Conservation (phyloP, 2,888 invertebrate species). For the Pemphredon lugubris region DNA sequence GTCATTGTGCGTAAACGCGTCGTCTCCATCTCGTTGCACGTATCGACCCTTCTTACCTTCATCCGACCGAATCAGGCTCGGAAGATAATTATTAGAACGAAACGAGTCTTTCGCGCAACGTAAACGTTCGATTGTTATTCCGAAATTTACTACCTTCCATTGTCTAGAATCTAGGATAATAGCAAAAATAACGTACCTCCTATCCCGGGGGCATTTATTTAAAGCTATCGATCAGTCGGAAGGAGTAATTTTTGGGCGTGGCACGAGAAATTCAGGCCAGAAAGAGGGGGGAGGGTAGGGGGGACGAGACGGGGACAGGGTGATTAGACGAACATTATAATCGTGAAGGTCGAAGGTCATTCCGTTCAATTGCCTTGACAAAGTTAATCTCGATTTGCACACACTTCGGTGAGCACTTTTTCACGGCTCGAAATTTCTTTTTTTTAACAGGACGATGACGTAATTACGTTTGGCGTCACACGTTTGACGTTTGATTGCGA, state of each 20-base stretch:
- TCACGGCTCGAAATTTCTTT: neutral
- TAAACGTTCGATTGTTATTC: too few relatives aligned
- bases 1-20: too few relatives aligned
- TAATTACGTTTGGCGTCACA: too few relatives aligned
- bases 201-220: constrained; percentile 37
- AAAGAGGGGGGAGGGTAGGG: too few relatives aligned
- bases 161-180: neutral
- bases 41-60: too few relatives aligned
- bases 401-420: constrained; percentile 31
- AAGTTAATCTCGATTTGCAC: constrained; percentile 53
- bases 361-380: constrained; percentile 68
- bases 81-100: too few relatives aligned
- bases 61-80: too few relatives aligned
- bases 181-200: neutral
- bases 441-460: too few relatives aligned
- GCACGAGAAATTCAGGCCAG: constrained; percentile 51
- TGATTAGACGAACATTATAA: constrained; percentile 72
- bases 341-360: constrained; percentile 63
- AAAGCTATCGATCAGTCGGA: constrained; percentile 62
- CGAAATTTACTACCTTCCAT: too few relatives aligned
- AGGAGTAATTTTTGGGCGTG: constrained; percentile 73
- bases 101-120: too few relatives aligned
- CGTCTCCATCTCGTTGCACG: too few relatives aligned
- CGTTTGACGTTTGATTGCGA: too few relatives aligned
- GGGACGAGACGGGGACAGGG: constrained; percentile 59